These are phyloP conservation scores for Rhodophaea formosa DNA, from an alignment of 2,888 invertebrate species.

Conservation along the genomic window DNA sequence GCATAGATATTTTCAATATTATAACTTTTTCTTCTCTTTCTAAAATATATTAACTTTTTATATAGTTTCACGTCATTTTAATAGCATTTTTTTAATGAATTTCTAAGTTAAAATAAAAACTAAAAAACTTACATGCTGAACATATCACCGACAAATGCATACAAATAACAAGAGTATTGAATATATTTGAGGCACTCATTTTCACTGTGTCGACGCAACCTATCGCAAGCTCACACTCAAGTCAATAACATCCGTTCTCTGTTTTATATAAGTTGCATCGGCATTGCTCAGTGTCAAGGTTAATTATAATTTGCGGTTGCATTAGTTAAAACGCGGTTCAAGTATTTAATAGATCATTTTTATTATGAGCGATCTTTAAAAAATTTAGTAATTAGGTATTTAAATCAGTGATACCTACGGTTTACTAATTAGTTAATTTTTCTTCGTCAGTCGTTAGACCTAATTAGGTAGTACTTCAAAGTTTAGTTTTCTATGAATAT, in stretches of 20 bases:
- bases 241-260: slow-evolving; percentile 29
- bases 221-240: slow-evolving; percentile 39
- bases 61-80: background rate
- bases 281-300: slow-evolving; percentile 36
- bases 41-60: too few species aligned
- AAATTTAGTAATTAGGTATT: too few species aligned
- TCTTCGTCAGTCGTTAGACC: too few species aligned
- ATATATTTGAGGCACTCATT: slow-evolving; percentile 39
- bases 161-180: slow-evolving; percentile 33
- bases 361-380: background rate
- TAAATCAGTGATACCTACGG: too few species aligned
- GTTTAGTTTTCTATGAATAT: too few species aligned
- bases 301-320: slow-evolving; percentile 10
- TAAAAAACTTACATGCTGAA: slow-evolving; percentile 43
- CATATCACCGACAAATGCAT: slow-evolving; percentile 37
- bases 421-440: too few species aligned
- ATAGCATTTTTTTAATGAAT: background rate
- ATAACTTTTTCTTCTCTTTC: too few species aligned
- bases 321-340: background rate
- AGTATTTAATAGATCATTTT: background rate
- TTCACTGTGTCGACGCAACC: slow-evolving; percentile 30
- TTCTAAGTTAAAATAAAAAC: background rate
- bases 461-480: too few species aligned
- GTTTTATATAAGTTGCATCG: slow-evolving; percentile 41
- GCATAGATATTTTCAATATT: too few species aligned